Base-by-base conservation (phyloP, 2,797 vertebrate genomes). In the Bradypodion ventrale region DNA sequence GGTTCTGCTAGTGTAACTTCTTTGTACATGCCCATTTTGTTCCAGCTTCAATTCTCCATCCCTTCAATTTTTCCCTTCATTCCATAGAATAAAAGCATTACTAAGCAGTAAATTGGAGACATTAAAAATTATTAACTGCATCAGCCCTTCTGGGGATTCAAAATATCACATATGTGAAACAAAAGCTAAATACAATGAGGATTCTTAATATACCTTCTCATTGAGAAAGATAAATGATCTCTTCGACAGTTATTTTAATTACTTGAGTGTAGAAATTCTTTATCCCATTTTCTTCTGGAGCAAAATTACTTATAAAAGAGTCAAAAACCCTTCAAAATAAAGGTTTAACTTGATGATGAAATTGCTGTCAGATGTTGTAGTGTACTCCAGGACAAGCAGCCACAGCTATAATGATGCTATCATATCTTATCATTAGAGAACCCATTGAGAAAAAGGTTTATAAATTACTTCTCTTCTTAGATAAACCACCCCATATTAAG, bases 371-470 rank as follows among this genome's bases (percentile, higher is more conserved):
- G 93, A 90, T 89, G 83, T 87, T 89, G 91, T 90, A n/a, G 84
- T 92, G 84, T 90, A 80, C 87, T 84, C 90, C 78, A 92, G 83
- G 91, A 92, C 88, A 94, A 92, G 88, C 90, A 92, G 93, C 90
- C 85, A 9, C 90, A 92, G 88, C 44, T 90, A 88, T 96, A 95
- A 96, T 96, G 95, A 97, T 96, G 95, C 94, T 94, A 97, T 97
- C 96, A 91, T 96, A 96, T 96, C 96, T 97, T 97, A 97, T 98
- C 98, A 97, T 97, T 97, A 96, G 97, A 96, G 96, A 95, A 96
- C 97, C 97, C 97, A 97, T 98, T 98, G 97, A 97, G 98, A 84
- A 62, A 97, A 97, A 97, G 97, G 96, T 97, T 98, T 98, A 98
- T 98, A 98, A 98, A 98, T 98, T 97, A 96, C 94, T 96, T 95